phyloP scores from a whole-genome alignment of 2,113 vertebrate species.

The Eclectus roratus region DNA sequence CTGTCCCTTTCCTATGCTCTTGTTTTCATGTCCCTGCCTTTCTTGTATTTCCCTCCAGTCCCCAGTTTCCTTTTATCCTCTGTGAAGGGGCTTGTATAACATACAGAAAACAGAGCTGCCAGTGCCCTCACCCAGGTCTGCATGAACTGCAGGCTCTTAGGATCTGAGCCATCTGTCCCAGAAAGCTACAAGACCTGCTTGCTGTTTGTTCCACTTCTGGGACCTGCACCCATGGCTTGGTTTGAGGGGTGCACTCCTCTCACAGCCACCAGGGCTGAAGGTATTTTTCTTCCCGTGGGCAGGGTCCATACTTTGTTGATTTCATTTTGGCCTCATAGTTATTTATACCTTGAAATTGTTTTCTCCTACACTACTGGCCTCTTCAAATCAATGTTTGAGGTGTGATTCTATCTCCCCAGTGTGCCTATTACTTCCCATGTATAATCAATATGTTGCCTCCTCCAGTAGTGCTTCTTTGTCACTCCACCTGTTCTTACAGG shows the following conservation, averaged over 20 bases:
- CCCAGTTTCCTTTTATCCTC: not conserved
- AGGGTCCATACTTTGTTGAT: not conserved
- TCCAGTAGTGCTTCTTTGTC: not conserved
- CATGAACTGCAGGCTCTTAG: not conserved
- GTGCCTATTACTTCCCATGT: not conserved
- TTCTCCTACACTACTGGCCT: not conserved
- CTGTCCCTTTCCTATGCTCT: not conserved
- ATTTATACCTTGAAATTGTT: not conserved
- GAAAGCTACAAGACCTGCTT: not conserved
- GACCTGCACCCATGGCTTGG: not conserved
- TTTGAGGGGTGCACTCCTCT: not conserved
- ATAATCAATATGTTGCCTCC: not conserved
- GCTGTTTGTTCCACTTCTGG: not conserved
- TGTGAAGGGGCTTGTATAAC: not conserved
- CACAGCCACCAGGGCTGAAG: not conserved
- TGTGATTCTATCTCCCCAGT: not conserved
- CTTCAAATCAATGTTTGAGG: not conserved
- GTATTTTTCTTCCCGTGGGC: not conserved
- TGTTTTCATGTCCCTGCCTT: not conserved
- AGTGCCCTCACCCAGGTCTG: not conserved
- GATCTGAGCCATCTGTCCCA: not conserved
- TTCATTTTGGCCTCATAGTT: not conserved
- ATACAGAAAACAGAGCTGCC: not conserved
- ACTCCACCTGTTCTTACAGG: not conserved
- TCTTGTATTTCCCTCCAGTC: fast-evolving